Conservation (phyloP, 2,113 vertebrate species). For the Sinosuthora webbiana region DNA sequence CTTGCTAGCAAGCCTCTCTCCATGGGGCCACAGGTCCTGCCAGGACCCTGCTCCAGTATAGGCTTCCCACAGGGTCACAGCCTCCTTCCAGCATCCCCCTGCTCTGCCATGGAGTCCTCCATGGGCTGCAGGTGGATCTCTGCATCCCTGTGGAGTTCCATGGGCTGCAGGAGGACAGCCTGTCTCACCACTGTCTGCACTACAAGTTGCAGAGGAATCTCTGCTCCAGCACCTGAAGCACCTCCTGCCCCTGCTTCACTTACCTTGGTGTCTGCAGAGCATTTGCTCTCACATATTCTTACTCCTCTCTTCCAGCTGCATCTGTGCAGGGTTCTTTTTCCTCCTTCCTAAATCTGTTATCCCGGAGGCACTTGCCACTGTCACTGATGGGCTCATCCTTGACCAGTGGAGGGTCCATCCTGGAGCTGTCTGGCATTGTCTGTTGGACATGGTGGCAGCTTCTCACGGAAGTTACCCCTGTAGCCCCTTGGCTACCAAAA, state of each 20-base stretch:
- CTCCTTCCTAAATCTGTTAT: background rate
- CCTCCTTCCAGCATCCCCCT: background rate
- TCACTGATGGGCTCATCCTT: background rate
- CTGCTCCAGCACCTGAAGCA: background rate
- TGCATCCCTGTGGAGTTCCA: background rate
- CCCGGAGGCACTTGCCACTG: background rate
- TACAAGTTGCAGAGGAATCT: rapidly evolving
- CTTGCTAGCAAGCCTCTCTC: background rate
- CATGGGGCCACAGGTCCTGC: background rate
- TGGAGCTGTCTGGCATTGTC: background rate
- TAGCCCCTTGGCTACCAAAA: background rate
- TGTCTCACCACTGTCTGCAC: background rate
- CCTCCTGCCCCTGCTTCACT: background rate
- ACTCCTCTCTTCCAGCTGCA: background rate
- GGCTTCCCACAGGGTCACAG: background rate
- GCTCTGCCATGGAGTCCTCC: background rate
- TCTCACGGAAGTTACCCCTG: background rate
- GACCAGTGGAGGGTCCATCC: rapidly evolving
- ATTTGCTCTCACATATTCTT: background rate
- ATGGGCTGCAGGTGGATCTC: background rate
- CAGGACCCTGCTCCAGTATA: background rate
- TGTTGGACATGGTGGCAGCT: background rate
- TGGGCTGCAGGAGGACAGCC: background rate
- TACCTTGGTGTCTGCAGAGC: background rate
- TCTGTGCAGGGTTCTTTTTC: background rate